A percentile compares a stretch with the other conserved stretches of the same genome.
These are phyloP conservation scores for Labeo catla DNA, from an alignment of 2,113 vertebrate species.

Conservation along the genomic window DNA sequence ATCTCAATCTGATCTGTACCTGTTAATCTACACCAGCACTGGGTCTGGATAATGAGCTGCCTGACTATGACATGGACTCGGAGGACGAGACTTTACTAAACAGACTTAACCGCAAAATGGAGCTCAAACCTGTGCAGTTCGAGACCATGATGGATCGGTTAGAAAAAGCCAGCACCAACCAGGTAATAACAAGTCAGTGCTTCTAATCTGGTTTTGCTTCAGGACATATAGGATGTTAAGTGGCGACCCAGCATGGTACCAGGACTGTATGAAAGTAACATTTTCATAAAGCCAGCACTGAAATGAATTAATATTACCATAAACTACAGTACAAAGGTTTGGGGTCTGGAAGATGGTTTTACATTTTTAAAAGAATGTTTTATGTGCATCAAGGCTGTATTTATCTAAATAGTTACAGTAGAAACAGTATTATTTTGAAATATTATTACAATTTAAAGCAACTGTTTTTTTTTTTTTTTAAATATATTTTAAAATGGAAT, in stretches of 20 bases:
- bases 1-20: neutral
- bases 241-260: neutral
- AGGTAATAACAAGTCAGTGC: slow-evolving; percentile 75
- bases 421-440: neutral
- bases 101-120: slow-evolving; percentile 91
- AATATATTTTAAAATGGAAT: neutral
- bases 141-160: slow-evolving; percentile 93
- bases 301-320: neutral
- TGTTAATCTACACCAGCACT: slow-evolving; percentile 76
- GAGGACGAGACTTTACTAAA: slow-evolving; percentile 92
- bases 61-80: slow-evolving; percentile 96
- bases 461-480: neutral
- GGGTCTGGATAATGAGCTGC: slow-evolving; percentile 89
- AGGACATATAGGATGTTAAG: neutral
- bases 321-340: neutral
- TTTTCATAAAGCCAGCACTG: neutral
- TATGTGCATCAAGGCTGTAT: neutral
- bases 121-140: slow-evolving; percentile 92
- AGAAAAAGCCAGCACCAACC: slow-evolving; percentile 92
- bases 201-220: neutral
- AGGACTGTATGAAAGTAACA: neutral
- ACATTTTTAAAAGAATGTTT: neutral
- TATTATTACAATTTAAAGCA: neutral
- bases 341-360: neutral
- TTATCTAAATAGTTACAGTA: neutral